Percentiles rank a stretch among this genome's conserved stretches.
Conservation (phyloP, 2,797 vertebrate genomes). For the Eulemur rubriventer region DNA sequence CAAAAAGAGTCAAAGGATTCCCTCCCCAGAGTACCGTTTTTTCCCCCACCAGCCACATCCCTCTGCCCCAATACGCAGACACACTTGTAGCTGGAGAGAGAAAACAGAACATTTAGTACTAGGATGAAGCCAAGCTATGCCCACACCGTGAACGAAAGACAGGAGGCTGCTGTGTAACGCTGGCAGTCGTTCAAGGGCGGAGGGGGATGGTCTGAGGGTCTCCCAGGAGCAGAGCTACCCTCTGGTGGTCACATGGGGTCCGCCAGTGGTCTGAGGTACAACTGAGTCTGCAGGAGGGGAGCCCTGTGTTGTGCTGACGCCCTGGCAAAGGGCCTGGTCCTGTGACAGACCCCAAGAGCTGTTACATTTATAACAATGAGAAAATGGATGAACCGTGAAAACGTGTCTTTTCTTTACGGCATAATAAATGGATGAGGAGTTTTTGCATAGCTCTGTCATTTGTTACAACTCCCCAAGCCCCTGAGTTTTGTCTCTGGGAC, state of each 20-base stretch:
- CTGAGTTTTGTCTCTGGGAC: background rate
- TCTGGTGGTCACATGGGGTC: rapidly evolving
- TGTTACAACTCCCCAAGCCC: background rate
- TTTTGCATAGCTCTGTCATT: background rate
- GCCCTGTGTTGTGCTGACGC: background rate
- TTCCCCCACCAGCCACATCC: rapidly evolving
- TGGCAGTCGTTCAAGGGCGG: rapidly evolving
- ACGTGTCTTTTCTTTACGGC: background rate
- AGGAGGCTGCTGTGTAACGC: too few species aligned
- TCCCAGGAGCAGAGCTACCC: background rate
- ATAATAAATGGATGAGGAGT: background rate
- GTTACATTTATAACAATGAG: rapidly evolving
- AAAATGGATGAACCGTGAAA: rapidly evolving
- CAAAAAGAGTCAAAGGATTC: background rate
- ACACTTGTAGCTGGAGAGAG: background rate
- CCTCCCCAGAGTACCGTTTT: background rate
- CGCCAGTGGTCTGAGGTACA: rapidly evolving
- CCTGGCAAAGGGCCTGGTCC: background rate
- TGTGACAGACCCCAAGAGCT: background rate
- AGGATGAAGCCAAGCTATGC: background rate
- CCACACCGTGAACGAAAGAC: rapidly evolving
- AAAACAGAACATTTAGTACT: background rate
- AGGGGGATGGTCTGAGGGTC: background rate
- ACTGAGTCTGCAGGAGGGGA: background rate
- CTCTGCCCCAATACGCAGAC: background rate